These are phyloP conservation scores for Lepidochrysops patricia DNA, from an alignment of 2,888 invertebrate species.

Conservation along the genomic window DNA sequence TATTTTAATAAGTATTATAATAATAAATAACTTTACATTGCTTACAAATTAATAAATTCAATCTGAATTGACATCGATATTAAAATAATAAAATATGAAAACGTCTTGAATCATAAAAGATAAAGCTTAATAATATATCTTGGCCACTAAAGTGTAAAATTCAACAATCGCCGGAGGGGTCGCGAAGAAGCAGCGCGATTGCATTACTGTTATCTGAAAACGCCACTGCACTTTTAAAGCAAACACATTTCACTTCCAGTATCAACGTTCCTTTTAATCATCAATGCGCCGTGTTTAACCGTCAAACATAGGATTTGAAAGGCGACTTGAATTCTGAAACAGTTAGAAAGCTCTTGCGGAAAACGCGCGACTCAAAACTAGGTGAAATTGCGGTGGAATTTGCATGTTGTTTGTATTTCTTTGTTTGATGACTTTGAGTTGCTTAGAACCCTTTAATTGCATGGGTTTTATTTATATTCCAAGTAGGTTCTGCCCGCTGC, in stretches of 20 bases:
- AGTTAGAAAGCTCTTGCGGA: constrained; percentile 14
- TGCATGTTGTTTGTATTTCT: constrained; percentile 8
- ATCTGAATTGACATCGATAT: no score
- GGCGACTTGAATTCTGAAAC: constrained; percentile 17
- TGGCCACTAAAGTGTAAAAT: background rate
- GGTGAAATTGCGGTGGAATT: constrained; percentile 15
- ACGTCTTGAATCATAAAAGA: background rate
- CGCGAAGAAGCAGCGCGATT: background rate
- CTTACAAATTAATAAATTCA: no score
- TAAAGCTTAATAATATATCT: no score
- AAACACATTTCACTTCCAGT: constrained; percentile 18
- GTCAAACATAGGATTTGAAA: constrained; percentile 21
- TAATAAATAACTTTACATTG: no score
- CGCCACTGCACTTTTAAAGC: constrained; percentile 7
- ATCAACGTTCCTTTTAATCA: constrained; percentile 21
- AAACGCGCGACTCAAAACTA: constrained; percentile 11
- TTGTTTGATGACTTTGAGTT: background rate
- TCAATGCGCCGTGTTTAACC: constrained; percentile 22
- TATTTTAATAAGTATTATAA: no score
- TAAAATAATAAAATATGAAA: no score
- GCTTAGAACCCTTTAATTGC: background rate
- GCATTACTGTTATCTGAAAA: background rate
- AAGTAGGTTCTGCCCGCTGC: no score
- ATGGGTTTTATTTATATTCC: background rate
- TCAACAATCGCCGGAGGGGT: background rate